These are phyloP conservation scores for Oryzias curvinotus DNA, from an alignment of 2,113 vertebrate species.

Conservation along the genomic window DNA sequence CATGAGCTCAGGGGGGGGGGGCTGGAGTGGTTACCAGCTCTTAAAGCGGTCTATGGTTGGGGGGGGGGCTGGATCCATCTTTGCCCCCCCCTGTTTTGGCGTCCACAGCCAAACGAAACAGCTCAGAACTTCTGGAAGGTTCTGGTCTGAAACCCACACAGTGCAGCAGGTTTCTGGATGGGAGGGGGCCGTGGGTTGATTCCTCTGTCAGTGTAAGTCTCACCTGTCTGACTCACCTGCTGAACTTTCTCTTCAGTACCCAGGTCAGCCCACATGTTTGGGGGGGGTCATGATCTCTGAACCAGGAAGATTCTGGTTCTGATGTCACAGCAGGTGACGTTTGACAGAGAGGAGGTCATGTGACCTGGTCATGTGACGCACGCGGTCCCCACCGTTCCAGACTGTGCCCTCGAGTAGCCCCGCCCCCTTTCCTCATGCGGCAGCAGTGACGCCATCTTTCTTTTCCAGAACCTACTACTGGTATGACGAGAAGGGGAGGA, in stretches of 20 bases:
- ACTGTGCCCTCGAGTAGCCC: too few relatives aligned
- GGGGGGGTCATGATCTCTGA: background rate
- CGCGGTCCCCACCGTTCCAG: too few relatives aligned
- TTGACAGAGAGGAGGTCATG: background rate
- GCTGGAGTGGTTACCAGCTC: slow-evolving; percentile 62
- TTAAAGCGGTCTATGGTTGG: slow-evolving; percentile 52
- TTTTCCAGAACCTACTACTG: slow-evolving; percentile 94
- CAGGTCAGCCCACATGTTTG: background rate
- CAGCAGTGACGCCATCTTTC: background rate
- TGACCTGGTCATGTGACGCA: too few relatives aligned
- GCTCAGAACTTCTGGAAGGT: too few relatives aligned
- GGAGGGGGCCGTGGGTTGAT: too few relatives aligned
- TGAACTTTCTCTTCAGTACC: background rate
- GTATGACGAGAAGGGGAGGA: slow-evolving; percentile 98
- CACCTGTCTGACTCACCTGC: too few relatives aligned
- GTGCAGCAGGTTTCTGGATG: too few relatives aligned
- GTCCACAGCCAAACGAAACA: too few relatives aligned
- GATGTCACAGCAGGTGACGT: background rate
- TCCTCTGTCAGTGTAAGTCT: too few relatives aligned
- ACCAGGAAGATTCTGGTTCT: slow-evolving; percentile 17
- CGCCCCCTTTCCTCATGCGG: background rate
- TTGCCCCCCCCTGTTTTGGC: too few relatives aligned
- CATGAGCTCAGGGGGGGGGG: slow-evolving; percentile 59
- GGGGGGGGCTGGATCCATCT: background rate
- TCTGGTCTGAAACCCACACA: too few relatives aligned